Percentiles rank a stretch among this genome's conserved stretches.
Conservation (phyloP, 2,888 invertebrate species). For the Volucella bombylans region DNA sequence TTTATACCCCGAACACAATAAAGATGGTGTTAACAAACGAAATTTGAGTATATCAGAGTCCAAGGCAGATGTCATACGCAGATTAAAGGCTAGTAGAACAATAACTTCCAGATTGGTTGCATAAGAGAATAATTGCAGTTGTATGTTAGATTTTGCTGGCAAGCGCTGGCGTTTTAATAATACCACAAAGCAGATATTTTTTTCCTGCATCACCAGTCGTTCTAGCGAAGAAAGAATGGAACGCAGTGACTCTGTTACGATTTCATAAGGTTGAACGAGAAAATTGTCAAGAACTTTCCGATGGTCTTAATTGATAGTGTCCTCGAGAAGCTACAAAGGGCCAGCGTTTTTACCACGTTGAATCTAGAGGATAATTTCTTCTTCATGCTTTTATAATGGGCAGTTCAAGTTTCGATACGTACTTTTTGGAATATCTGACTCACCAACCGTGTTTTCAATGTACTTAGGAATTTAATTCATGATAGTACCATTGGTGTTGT, state of each 20-base stretch:
- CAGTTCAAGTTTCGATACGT: slow-evolving; percentile 68
- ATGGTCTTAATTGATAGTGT: slow-evolving; percentile 38
- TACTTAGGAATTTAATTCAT: too few species aligned
- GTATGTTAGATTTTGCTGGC: too few species aligned
- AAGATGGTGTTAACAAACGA: slow-evolving; percentile 53
- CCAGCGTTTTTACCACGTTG: too few species aligned
- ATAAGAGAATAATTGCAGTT: slow-evolving; percentile 2
- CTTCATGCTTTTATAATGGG: slow-evolving; percentile 74
- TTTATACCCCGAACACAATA: slow-evolving; percentile 24
- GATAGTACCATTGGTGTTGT: too few species aligned
- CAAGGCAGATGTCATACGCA: too few species aligned
- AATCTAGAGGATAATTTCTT: slow-evolving; percentile 74
- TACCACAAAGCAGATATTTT: too few species aligned
- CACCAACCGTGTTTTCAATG: too few species aligned
- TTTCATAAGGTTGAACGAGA: not conserved
- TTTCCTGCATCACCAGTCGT: not conserved
- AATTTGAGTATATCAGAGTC: not conserved
- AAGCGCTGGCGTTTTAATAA: too few species aligned
- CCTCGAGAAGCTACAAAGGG: too few species aligned
- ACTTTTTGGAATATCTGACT: too few species aligned
- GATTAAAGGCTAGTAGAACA: too few species aligned
- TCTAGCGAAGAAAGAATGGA: slow-evolving; percentile 54
- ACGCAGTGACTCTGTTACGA: not conserved
- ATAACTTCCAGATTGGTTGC: too few species aligned
- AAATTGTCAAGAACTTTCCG: slow-evolving; percentile 20